Evolutionary conservation across 2,888 invertebrate species (phyloP).

Genomic region (Cheilosia urbana): DNA sequence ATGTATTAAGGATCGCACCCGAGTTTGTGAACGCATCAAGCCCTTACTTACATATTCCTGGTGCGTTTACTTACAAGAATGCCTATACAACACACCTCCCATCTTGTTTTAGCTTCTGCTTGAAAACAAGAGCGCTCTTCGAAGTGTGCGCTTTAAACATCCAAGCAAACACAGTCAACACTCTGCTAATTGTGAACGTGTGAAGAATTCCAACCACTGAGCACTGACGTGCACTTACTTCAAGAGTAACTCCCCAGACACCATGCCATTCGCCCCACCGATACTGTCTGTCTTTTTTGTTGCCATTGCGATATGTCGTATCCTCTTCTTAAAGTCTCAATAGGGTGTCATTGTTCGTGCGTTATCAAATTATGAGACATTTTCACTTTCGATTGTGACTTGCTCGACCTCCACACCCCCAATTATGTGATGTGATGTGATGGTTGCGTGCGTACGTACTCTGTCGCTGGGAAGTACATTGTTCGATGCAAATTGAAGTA

Average conservation of each 20-base stretch:
- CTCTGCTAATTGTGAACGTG: conserved; percentile 53
- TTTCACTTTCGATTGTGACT: conserved; percentile 67
- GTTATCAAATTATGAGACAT: conserved; percentile 71
- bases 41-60: neutral
- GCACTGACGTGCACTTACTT: conserved; percentile 15
- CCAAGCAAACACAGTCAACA: neutral
- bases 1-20: no score
- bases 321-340: conserved; percentile 69
- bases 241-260: conserved; percentile 45
- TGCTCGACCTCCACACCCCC: conserved; percentile 39
- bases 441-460: neutral
- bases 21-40: neutral
- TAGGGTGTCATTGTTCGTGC: conserved; percentile 72
- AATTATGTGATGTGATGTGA: conserved; percentile 7
- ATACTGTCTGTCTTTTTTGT: conserved; percentile 17
- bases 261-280: conserved; percentile 1
- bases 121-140: neutral
- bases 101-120: neutral
- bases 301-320: conserved; percentile 1
- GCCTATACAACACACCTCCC: neutral
- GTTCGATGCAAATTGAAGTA: conserved; percentile 68
- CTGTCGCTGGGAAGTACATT: conserved; percentile 60
- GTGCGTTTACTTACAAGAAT: neutral
- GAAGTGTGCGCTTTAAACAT: neutral
- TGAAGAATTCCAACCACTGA: conserved; percentile 35